Base-by-base conservation (phyloP, 2,797 vertebrate species). In the Tiaroga cobitis region DNA sequence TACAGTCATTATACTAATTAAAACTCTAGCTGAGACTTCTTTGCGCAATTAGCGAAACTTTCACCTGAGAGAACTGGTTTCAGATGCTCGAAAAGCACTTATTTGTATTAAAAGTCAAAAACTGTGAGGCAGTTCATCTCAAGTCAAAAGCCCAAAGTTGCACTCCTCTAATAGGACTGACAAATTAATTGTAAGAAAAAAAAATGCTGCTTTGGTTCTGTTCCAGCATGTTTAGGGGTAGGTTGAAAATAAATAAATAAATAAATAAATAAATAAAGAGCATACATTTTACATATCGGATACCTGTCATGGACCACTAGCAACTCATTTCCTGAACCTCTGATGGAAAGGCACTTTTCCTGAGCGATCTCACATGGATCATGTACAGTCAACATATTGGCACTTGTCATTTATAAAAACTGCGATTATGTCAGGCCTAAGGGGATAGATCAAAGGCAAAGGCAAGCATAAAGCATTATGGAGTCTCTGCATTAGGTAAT, bases 361-460 rank as follows among this genome's bases (percentile, higher is more conserved):
- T 85, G 89, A 92, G 89, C 87, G 85, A 88, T 86, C 86, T 34
- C 86, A 91, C 79, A 93, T 95, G 92, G 93, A 95, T 95, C 95
- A 95, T 89, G 81, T 87, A 77, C 80, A 93, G 87, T 87, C 90
- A 92, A 94, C 92, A 88, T 93, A 92, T 92, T 90, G 93, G 90
- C 93, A 94, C 92, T 93, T 95, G 93, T 94, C 93, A 94, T 94
- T 94, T 94, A 94, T 94, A 93, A 91, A 94, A 94, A 94, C 93
- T 93, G 93, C 91, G 88, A 77, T 84, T 90, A 91, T 91, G 92
- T 90, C 81, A 86, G 90, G 89, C 43, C 39, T 37, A 26, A 63
- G 61, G 21, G 68, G 81, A 87, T 80, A 83, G 61, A 86, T 89
- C 84, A 91, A 89, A 82, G 18, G 26, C 79, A 59, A 72, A 68